phyloP scores from a whole-genome alignment of 2,888 invertebrate genomes.

The Girardia tigrina region DNA sequence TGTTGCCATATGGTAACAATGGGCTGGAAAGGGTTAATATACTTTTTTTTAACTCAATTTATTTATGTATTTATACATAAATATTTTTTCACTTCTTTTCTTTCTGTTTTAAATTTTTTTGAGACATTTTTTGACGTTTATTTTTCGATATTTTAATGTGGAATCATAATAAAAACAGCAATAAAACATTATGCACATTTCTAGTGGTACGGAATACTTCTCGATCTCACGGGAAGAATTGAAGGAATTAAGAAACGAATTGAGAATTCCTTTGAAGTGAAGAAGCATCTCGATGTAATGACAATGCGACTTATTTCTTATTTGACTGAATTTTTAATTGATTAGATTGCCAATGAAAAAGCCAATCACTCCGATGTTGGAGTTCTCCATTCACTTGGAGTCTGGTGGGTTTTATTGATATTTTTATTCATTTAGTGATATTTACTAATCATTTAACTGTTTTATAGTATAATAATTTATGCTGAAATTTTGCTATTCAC shows the following conservation, averaged over 20 bases:
- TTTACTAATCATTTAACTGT: neutral
- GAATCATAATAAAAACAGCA: too few species aligned
- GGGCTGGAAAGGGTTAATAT: too few species aligned
- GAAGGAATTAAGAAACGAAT: constrained; percentile 66
- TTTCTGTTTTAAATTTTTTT: too few species aligned
- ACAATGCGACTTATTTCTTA: neutral
- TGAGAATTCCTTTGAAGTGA: constrained; percentile 61
- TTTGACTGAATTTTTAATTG: neutral
- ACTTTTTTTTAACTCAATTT: too few species aligned
- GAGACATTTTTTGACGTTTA: too few species aligned
- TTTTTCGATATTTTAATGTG: too few species aligned
- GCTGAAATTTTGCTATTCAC: too few species aligned
- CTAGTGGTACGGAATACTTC: constrained; percentile 59
- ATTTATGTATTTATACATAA: too few species aligned
- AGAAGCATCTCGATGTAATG: constrained; percentile 56
- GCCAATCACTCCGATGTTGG: constrained; percentile 11
- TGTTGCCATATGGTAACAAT: too few species aligned
- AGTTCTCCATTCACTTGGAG: constrained; percentile 25
- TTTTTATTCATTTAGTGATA: neutral
- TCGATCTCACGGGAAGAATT: constrained; percentile 62
- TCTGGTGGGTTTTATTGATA: constrained; percentile 17
- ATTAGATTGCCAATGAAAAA: constrained; percentile 3
- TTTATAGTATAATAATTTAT: constrained; percentile 46
- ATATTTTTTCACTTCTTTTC: too few species aligned
- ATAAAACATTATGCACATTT: too few species aligned